Conservation (phyloP, 2,888 invertebrate species). For the Dryococelus australis region DNA sequence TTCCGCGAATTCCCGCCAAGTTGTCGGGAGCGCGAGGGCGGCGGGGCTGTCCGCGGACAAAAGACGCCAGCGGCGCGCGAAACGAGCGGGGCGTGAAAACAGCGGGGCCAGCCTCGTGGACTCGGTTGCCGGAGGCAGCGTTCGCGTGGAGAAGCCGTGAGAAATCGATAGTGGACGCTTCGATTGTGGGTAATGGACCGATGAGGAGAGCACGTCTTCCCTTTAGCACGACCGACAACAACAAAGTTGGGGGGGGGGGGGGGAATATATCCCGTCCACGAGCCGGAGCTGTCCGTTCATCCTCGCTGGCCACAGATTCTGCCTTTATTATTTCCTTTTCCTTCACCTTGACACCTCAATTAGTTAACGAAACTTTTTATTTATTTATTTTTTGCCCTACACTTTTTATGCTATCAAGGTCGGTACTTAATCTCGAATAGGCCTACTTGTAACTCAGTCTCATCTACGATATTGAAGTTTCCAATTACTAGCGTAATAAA, state of each 20-base stretch:
- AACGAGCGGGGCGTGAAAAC: too few species aligned
- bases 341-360: background rate
- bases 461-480: too few species aligned
- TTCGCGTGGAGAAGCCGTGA: background rate
- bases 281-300: background rate
- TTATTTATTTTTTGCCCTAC: too few species aligned
- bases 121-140: background rate
- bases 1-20: background rate
- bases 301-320: background rate
- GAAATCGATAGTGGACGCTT: conserved; percentile 13
- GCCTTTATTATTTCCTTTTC: background rate
- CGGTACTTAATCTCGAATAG: too few species aligned
- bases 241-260: background rate
- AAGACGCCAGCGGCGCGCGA: background rate
- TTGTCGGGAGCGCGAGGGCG: background rate
- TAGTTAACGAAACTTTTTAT: too few species aligned
- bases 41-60: background rate
- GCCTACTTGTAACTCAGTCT: too few species aligned
- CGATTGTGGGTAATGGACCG: conserved; percentile 27
- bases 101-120: too few species aligned
- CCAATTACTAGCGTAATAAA: too few species aligned
- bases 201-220: background rate
- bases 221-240: conserved; percentile 4
- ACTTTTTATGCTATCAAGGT: too few species aligned
- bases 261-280: background rate